Evolutionary conservation across 2,113 vertebrate species (phyloP), one percentile per base, ranked within the genome.

Genomic region (Xyrauchen texanus): DNA sequence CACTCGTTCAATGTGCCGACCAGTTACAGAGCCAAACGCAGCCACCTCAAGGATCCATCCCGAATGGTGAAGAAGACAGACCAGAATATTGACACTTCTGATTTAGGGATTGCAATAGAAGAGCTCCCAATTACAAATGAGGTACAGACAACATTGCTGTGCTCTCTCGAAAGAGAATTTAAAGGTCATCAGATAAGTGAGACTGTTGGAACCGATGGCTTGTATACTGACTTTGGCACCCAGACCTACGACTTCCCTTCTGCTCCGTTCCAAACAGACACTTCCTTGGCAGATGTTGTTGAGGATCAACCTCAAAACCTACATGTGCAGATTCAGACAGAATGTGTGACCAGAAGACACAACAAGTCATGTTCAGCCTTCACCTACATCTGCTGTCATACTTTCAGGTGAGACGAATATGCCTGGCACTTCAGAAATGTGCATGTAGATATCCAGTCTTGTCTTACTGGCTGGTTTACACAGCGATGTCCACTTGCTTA

Each of bases 401-500:
- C 93, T 81, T 98, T 98, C 85, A 90, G 95, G 68, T 93, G 97
- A 79, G 94, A 96, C 0, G 96, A 99, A 81, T 98, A 95, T 69
- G 90, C 93, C 0, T 90, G 81, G 52, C 97, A 99, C 85, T 99
- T 96, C 84, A 96, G 93, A 85, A 98, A 98, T 0, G 87, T 94
- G 76, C 97, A 99, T 0, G 86, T 92, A 47, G 97, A 99, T 87
- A 96, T 99, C 78, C 96, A 98, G 89, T 96, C 94, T 0, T 83
- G 92, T 83, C 90, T 98, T 78, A 93, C 93, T 0, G 96, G 96
- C 12, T 99, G 97, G 97, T 97, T 98, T 66, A 93, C 96, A 83
- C 95, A 94, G 77, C 92, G 97, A 52, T 99, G 97, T 78, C 97
- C 97, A 0, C 91, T 99, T 0, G 93, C 97, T 65, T 98, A 98